Evolutionary conservation across 2,113 vertebrate species (phyloP).

Genomic region (Vicugna pacos): DNA sequence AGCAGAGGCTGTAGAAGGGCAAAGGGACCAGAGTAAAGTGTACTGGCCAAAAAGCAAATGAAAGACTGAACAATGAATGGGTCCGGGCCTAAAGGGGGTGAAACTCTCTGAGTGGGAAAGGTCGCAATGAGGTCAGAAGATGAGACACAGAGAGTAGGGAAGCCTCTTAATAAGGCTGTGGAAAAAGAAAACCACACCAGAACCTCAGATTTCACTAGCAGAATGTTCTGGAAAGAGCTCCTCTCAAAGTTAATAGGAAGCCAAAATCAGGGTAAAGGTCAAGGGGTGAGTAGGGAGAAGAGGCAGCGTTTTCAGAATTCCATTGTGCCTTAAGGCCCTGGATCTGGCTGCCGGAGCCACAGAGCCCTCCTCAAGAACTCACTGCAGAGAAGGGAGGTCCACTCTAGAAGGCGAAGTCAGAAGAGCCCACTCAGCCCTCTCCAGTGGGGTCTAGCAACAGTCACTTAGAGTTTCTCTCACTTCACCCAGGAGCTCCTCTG

Average conservation of each 20-base stretch:
- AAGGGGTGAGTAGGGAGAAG: not conserved
- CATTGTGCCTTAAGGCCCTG: not conserved
- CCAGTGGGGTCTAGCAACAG: not conserved
- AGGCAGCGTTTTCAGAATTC: not conserved
- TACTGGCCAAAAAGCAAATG: not conserved
- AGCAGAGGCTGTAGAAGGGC: not conserved
- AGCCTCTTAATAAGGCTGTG: not conserved
- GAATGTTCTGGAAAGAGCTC: not conserved
- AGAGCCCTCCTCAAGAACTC: not conserved
- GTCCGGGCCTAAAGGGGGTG: not conserved
- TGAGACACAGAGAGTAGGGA: not conserved
- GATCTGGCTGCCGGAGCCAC: not conserved
- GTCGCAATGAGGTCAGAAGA: not conserved
- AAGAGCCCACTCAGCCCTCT: not conserved
- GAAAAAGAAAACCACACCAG: not conserved
- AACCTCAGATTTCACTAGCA: not conserved
- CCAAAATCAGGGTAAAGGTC: conserved; percentile 16
- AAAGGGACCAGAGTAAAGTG: not conserved
- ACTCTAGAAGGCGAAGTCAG: not conserved
- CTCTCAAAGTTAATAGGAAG: conserved; percentile 40
- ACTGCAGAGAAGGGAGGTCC: not conserved
- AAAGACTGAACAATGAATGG: not conserved
- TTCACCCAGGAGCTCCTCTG: not conserved
- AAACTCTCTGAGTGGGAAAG: conserved; percentile 10
- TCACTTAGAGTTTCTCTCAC: not conserved